phyloP scores from a whole-genome alignment of 2,888 invertebrate species.

The Drosophila mimica region DNA sequence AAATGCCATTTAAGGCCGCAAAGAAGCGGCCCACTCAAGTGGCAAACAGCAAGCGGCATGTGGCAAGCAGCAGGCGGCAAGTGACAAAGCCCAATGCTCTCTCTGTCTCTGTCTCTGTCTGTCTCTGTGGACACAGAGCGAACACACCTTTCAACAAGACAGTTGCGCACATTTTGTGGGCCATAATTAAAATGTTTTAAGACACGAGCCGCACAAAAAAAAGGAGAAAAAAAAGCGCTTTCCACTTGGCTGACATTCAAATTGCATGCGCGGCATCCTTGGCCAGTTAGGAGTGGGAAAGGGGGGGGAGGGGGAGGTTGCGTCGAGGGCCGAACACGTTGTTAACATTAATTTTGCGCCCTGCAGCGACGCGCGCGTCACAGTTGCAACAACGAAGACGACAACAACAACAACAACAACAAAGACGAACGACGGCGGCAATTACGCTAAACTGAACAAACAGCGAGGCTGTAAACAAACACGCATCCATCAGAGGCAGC shows the following conservation, averaged over 20 bases:
- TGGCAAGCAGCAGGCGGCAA: conserved; percentile 27
- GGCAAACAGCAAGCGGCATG: conserved; percentile 30
- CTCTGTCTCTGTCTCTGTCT: neutral
- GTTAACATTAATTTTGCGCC: conserved; percentile 84
- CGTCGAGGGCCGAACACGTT: conserved; percentile 73
- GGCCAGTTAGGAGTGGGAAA: conserved; percentile 1
- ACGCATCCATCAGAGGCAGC: conserved; percentile 73
- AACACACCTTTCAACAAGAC: conserved; percentile 61
- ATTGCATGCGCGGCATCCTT: conserved; percentile 55
- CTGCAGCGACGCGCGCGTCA: conserved; percentile 69
- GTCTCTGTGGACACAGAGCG: neutral
- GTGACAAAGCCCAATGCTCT: conserved; percentile 27
- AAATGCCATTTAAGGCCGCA: conserved; percentile 75
- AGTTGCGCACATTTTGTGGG: conserved; percentile 63
- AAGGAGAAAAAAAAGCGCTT: neutral
- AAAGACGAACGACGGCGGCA: conserved; percentile 60
- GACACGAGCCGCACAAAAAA: conserved; percentile 21
- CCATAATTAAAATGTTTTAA: conserved; percentile 83
- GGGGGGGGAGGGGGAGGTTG: neutral
- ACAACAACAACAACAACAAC: conserved; percentile 14
- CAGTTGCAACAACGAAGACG: conserved; percentile 38
- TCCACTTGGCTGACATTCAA: conserved; percentile 51
- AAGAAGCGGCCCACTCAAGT: conserved; percentile 52
- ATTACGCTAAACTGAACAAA: conserved; percentile 84
- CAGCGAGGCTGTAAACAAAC: conserved; percentile 81